Evolutionary conservation across 2,888 invertebrate species (phyloP).

Genomic region (Tinea trinotella): DNA sequence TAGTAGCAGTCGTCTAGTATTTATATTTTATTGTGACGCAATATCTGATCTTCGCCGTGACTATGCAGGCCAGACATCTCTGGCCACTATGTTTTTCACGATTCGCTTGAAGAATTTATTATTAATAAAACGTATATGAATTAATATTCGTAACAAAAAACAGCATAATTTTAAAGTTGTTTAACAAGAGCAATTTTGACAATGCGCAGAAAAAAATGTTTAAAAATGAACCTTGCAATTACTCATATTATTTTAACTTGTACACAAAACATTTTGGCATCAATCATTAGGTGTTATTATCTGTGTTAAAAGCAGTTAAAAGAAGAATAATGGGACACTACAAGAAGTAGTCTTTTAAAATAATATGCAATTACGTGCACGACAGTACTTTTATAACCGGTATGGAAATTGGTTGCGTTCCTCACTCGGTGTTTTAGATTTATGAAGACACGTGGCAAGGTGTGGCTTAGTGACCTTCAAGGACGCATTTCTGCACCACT

Average conservation of each 20-base stretch:
- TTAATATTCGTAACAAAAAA: no score
- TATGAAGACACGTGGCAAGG: constrained; percentile 37
- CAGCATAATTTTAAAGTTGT: neutral
- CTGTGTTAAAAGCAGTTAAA: constrained; percentile 12
- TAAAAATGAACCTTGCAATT: neutral
- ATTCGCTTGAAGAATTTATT: no score
- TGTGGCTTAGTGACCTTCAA: constrained; percentile 32
- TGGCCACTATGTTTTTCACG: no score
- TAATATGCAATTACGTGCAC: constrained; percentile 16
- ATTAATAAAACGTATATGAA: no score
- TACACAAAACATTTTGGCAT: neutral
- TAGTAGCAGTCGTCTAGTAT: no score
- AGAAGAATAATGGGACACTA: constrained; percentile 3
- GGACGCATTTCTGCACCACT: constrained; percentile 27
- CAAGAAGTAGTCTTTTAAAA: constrained; percentile 4
- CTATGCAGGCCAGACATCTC: no score
- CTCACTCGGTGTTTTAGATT: constrained; percentile 26
- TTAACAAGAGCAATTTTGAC: neutral
- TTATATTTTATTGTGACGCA: no score
- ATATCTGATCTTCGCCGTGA: no score
- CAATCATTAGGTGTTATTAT: constrained; percentile 6
- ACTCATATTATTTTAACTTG: neutral
- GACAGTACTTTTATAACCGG: constrained; percentile 23
- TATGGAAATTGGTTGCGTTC: constrained; percentile 25
- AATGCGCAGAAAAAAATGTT: neutral